phyloP scores from a whole-genome alignment of 2,113 vertebrate species.

The Equus przewalskii region DNA sequence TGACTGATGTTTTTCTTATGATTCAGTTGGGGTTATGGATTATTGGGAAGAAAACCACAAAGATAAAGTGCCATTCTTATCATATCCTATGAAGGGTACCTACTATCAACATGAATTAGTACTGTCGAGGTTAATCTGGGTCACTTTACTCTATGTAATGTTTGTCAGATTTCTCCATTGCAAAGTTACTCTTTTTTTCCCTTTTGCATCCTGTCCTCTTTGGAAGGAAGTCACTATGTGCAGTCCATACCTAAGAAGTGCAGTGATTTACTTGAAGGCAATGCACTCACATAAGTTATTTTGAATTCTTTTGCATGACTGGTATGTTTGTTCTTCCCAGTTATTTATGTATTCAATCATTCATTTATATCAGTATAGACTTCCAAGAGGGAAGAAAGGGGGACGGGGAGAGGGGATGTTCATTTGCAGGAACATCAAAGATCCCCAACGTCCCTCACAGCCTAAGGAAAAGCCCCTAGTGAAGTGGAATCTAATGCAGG shows the following conservation, averaged over 20 bases:
- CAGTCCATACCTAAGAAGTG: neutral
- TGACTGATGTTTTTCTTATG: neutral
- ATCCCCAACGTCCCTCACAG: too few relatives aligned
- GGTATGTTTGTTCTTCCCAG: neutral
- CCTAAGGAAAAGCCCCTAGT: too few relatives aligned
- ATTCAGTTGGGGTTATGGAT: too few relatives aligned
- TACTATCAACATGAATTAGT: neutral
- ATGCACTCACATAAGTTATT: neutral
- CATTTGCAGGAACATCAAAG: too few relatives aligned
- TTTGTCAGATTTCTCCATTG: neutral
- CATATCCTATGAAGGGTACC: neutral
- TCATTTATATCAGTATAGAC: neutral
- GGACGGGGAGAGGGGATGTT: too few relatives aligned
- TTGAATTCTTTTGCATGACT: neutral
- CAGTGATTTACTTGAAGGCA: neutral
- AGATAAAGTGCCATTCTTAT: neutral
- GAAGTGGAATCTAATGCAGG: too few relatives aligned
- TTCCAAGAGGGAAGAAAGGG: too few relatives aligned
- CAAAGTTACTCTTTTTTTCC: neutral
- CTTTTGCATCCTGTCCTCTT: neutral
- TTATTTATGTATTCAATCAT: neutral
- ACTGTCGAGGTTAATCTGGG: neutral
- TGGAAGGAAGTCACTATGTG: neutral
- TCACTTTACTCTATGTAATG: neutral
- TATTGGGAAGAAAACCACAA: neutral